Evolutionary conservation across 2,797 vertebrate genomes (phyloP).

Genomic region (Cheirogaleus major): DNA sequence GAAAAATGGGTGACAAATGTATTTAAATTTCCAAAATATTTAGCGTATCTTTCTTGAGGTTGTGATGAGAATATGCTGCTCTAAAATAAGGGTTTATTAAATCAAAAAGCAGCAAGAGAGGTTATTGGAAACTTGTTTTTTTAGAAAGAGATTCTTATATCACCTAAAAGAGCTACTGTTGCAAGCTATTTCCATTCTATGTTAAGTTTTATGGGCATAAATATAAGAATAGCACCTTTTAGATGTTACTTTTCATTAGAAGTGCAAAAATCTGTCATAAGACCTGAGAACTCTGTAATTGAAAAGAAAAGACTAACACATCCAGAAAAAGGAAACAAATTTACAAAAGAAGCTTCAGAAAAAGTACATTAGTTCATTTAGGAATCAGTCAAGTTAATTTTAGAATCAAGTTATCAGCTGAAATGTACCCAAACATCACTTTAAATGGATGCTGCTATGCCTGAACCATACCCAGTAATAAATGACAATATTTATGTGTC

Average conservation of each 20-base stretch:
- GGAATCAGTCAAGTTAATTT: background rate
- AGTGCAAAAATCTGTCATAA: background rate
- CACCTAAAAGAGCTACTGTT: background rate
- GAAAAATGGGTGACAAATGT: background rate
- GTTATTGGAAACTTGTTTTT: background rate
- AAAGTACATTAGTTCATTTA: background rate
- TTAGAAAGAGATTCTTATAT: background rate
- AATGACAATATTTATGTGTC: background rate
- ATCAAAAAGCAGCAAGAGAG: background rate
- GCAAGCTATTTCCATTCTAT: background rate
- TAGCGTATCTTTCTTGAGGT: conserved; percentile 12
- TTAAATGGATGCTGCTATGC: background rate
- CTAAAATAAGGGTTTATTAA: background rate
- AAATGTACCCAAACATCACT: background rate
- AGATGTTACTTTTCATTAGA: conserved; percentile 26
- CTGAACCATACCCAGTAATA: background rate
- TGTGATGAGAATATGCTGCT: background rate
- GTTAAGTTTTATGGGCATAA: background rate
- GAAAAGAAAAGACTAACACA: background rate
- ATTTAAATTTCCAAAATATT: conserved; percentile 35
- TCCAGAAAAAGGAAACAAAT: background rate
- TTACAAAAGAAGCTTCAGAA: conserved; percentile 9
- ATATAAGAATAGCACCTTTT: conserved; percentile 6
- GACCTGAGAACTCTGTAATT: background rate
- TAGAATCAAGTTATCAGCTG: background rate